Percentiles rank a stretch among this genome's conserved stretches.
Evolutionary conservation across 2,113 vertebrate species (phyloP).

Genomic region (human): GRCh38 chr2:169592501-169593000

Average conservation of each 20-base stretch:
- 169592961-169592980: background rate
- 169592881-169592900: background rate
- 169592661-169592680: no score
- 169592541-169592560: no score
- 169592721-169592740: background rate
- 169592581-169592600: no score
- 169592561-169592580: no score
- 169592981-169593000: constrained; percentile 25
- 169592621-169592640: no score
- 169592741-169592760: background rate
- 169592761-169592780: background rate
- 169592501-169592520: no score
- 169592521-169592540: no score
- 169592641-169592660: no score
- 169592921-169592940: background rate
- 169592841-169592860: background rate
- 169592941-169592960: constrained; percentile 37
- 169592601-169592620: no score
- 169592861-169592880: background rate
- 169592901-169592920: background rate
- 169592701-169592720: no score
- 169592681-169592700: no score
- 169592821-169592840: background rate
- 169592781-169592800: background rate
- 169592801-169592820: background rate